Evolutionary conservation across 2,113 vertebrate genomes (phyloP).

Genomic region (Aythya baeri): DNA sequence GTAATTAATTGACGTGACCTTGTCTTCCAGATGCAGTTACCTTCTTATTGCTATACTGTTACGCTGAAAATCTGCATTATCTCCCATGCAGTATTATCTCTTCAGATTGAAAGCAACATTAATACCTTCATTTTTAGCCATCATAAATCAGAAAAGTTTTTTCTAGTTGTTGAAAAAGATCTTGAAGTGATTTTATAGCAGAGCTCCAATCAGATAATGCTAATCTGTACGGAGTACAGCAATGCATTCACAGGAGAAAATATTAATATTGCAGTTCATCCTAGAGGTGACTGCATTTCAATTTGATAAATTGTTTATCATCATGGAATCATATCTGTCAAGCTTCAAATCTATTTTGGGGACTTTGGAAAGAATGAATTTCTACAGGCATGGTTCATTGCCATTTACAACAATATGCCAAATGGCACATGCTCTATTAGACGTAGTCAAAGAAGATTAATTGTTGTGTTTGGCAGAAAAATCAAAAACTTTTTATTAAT

Average conservation of each 20-base stretch:
- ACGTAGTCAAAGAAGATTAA: neutral
- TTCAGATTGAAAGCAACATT: neutral
- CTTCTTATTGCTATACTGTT: neutral
- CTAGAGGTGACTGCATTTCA: constrained; percentile 25
- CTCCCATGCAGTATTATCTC: too few relatives aligned
- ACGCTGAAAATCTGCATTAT: neutral
- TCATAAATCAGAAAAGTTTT: neutral
- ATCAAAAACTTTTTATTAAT: neutral
- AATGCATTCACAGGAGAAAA: neutral
- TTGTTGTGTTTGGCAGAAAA: neutral
- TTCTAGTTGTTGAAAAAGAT: neutral
- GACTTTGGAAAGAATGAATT: neutral
- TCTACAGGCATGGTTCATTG: neutral
- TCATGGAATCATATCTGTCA: neutral
- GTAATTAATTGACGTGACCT: neutral
- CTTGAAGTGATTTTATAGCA: neutral
- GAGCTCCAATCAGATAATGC: neutral
- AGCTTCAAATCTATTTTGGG: neutral
- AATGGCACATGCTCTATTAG: neutral
- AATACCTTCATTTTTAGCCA: neutral
- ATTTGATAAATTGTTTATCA: constrained; percentile 16
- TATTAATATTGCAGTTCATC: neutral
- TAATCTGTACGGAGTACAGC: neutral
- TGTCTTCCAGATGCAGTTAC: neutral
- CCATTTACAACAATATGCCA: neutral